phyloP scores from a whole-genome alignment of 23 tunicate species.

The Phallusia fumigata region DNA sequence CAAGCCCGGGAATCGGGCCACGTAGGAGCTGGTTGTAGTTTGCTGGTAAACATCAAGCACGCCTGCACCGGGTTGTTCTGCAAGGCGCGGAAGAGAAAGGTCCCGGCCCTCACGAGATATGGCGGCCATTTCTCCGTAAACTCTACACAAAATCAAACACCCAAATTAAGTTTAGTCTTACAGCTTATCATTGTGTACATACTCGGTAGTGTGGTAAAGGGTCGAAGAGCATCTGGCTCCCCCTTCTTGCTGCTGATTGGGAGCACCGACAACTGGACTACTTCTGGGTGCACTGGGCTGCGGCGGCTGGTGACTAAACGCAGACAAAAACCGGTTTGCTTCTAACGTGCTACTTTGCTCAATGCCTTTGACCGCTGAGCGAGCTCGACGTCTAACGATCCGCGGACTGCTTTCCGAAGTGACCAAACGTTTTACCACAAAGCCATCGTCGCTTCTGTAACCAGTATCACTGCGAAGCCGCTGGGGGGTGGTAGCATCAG shows the following conservation, averaged over 20 bases:
- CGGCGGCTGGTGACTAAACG: neutral
- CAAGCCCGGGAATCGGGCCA: neutral
- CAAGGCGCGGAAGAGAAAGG: conserved; percentile 5
- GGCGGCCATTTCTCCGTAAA: neutral
- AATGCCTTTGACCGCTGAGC: neutral
- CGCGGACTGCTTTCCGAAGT: neutral
- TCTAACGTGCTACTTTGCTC: neutral
- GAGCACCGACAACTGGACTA: neutral
- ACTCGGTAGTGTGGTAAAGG: conserved; percentile 1
- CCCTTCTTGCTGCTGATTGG: neutral
- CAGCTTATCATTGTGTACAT: neutral
- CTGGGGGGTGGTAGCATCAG: neutral
- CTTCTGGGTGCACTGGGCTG: conserved; percentile 12
- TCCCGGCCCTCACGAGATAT: neutral
- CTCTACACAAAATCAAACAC: neutral
- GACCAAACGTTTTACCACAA: conserved; percentile 2
- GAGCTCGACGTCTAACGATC: neutral
- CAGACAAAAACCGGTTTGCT: neutral
- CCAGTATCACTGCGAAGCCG: conserved; percentile 6
- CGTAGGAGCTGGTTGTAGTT: neutral
- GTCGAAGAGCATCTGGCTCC: conserved; percentile 5
- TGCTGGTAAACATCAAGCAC: neutral
- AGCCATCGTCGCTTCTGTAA: conserved; percentile 11
- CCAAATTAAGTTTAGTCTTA: neutral
- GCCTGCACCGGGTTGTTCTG: neutral